Evolutionary conservation across 1,140 invertebrate genomes (phyloP).

Genomic region (Trissolcus basalis): DNA sequence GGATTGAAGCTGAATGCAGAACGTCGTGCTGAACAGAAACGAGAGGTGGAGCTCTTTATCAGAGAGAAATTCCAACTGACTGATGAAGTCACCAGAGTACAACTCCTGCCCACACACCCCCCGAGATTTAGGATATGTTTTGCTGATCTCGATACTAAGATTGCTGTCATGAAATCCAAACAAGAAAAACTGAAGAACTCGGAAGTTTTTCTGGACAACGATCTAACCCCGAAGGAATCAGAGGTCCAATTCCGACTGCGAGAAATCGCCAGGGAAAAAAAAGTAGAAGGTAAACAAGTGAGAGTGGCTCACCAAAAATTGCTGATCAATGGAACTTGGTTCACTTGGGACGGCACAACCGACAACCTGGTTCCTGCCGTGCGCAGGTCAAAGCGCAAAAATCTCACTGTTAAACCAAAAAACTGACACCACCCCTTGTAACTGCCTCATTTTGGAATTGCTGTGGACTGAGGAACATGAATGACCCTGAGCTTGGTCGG

Average conservation of each 20-base stretch:
- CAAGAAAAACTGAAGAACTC: background rate
- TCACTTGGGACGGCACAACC: background rate
- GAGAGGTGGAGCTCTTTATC: background rate
- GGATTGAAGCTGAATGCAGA: background rate
- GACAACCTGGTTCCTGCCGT: background rate
- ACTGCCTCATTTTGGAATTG: background rate
- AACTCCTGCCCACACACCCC: background rate
- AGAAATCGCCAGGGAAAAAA: background rate
- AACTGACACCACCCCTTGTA: background rate
- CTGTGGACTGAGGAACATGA: background rate
- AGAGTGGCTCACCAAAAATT: background rate
- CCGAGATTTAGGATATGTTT: background rate
- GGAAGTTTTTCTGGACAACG: background rate
- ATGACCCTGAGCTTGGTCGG: background rate
- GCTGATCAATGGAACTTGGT: background rate
- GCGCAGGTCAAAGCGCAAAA: too few relatives aligned
- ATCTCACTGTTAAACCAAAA: too few relatives aligned
- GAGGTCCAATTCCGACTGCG: background rate
- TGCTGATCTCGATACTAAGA: background rate
- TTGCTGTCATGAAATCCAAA: background rate
- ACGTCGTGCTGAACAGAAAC: background rate
- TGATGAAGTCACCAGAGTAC: background rate
- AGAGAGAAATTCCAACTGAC: background rate
- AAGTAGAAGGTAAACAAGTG: background rate
- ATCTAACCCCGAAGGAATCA: background rate